A percentile compares a stretch with the other conserved stretches of the same genome.
Evolutionary conservation across 2,797 vertebrate species (phyloP).

Genomic region (Mus caroli): DNA sequence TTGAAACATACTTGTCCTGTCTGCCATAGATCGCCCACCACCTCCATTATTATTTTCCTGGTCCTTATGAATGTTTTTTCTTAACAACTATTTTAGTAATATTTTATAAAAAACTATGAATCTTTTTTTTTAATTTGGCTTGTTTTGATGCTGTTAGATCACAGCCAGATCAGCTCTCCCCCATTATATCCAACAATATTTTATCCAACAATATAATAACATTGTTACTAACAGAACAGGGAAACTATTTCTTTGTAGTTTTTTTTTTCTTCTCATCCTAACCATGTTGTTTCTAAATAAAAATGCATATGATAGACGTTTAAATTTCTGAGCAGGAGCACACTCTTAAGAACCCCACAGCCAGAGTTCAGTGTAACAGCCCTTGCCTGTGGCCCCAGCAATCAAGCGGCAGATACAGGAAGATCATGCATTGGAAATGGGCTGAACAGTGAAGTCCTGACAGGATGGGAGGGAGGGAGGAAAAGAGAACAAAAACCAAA

Average conservation of each 20-base stretch:
- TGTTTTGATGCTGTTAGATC: not conserved
- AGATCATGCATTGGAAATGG: not conserved
- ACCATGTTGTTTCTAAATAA: not conserved
- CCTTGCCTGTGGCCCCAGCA: not conserved
- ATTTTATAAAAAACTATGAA: not conserved
- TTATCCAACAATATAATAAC: slow-evolving; percentile 7
- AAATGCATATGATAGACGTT: not conserved
- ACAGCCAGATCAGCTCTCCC: not conserved
- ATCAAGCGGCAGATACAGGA: not conserved
- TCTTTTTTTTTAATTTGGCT: not conserved
- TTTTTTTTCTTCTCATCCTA: not conserved
- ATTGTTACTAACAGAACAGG: slow-evolving; percentile 10
- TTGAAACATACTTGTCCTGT: not conserved
- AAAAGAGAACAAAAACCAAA: not conserved
- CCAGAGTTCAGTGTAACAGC: not conserved
- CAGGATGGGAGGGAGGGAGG: not conserved
- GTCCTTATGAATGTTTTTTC: not conserved
- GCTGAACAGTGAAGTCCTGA: not conserved
- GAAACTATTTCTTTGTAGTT: not conserved
- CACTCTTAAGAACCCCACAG: not conserved
- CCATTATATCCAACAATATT: not conserved
- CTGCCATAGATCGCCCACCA: not conserved
- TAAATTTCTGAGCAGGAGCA: slow-evolving; percentile 7
- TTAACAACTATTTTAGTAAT: not conserved
- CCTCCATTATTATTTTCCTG: not conserved